These are phyloP conservation scores for Ormyrus nitidulus DNA, from an alignment of 2,888 invertebrate genomes.

Conservation along the genomic window DNA sequence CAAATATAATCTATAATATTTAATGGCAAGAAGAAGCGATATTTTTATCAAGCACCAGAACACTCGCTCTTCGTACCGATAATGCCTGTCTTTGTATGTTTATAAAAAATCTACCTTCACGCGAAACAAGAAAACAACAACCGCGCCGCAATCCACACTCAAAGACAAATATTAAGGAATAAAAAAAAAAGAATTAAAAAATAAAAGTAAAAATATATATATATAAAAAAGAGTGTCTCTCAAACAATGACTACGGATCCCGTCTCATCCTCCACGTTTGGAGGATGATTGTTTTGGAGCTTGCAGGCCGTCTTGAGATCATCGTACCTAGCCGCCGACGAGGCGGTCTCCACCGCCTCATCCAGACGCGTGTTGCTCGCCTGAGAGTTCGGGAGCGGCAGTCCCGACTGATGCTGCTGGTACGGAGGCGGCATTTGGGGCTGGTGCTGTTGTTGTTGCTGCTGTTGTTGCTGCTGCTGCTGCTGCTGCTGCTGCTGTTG, in stretches of 20 bases:
- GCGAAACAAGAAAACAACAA: conserved; percentile 32
- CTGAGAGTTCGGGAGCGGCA: conserved; percentile 49
- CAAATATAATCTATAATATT: too few species aligned
- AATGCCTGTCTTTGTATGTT: background rate
- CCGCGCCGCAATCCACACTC: conserved; percentile 1
- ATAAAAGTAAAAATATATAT: background rate
- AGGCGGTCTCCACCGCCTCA: conserved; percentile 43
- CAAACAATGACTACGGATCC: conserved; percentile 75
- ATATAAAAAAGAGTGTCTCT: conserved; percentile 15
- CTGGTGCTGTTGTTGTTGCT: conserved; percentile 57
- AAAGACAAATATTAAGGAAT: background rate
- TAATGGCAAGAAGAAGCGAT: conserved; percentile 17
- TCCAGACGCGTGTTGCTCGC: conserved; percentile 67
- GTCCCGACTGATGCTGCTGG: background rate
- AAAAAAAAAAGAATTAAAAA: conserved; percentile 10
- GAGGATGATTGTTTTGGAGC: conserved; percentile 69
- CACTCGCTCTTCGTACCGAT: conserved; percentile 17
- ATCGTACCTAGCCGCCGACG: conserved; percentile 72
- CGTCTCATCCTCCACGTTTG: conserved; percentile 73
- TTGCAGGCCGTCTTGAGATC: conserved; percentile 74
- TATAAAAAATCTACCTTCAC: conserved; percentile 27
- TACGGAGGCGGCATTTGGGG: conserved; percentile 45
- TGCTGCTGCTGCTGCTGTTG: conserved; percentile 79
- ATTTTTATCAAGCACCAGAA: conserved; percentile 40
- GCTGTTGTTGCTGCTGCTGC: conserved; percentile 57